Evolutionary conservation across 2,888 invertebrate genomes (phyloP).

Genomic region (Timema podura): DNA sequence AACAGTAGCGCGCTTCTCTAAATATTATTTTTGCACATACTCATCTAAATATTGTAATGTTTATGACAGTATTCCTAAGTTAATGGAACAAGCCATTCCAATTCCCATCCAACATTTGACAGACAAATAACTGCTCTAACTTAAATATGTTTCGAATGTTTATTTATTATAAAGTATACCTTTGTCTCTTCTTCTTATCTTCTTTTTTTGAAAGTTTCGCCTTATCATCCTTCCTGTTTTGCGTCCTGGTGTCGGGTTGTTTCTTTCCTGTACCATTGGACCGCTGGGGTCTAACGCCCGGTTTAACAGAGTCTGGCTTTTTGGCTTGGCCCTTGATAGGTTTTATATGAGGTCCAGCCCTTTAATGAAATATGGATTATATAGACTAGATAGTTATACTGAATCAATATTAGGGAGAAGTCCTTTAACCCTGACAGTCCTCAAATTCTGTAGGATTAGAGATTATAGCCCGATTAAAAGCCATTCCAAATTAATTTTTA

Average conservation of each 20-base stretch:
- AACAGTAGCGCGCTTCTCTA: too few relatives aligned
- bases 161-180: slow-evolving; percentile 20
- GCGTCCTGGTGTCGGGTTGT: slow-evolving; percentile 4
- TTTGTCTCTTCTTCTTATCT: slow-evolving; percentile 33
- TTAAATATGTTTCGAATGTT: not conserved
- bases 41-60: too few relatives aligned
- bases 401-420: not conserved
- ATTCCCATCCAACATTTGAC: too few relatives aligned
- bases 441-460: too few relatives aligned
- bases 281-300: slow-evolving; percentile 19
- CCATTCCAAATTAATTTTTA: too few relatives aligned
- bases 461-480: too few relatives aligned
- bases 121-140: too few relatives aligned
- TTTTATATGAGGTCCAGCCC: slow-evolving; percentile 25
- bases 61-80: too few relatives aligned
- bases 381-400: not conserved
- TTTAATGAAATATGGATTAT: slow-evolving; percentile 1
- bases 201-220: slow-evolving; percentile 31
- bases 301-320: slow-evolving; percentile 23
- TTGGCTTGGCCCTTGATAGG: slow-evolving; percentile 24
- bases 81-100: too few relatives aligned
- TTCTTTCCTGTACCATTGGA: slow-evolving; percentile 19
- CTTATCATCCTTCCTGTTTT: slow-evolving; percentile 25
- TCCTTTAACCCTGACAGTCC: too few relatives aligned
- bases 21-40: too few relatives aligned